Percentiles rank a stretch among this genome's conserved stretches.
Evolutionary conservation across 2,113 vertebrate species (phyloP).

Genomic region (Tetrax tetrax): DNA sequence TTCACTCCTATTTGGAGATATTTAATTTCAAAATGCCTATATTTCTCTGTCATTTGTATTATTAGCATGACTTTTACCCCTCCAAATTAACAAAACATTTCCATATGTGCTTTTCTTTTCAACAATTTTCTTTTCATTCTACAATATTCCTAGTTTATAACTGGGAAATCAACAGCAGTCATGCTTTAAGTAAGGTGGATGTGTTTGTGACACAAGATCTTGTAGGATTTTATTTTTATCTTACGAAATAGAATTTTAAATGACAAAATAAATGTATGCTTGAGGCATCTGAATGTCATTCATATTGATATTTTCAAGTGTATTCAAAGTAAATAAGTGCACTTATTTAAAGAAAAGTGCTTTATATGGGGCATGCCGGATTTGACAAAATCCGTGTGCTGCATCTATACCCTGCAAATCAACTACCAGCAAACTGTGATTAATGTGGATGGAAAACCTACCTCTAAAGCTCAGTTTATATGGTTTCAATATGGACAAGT

Average conservation of each 20-base stretch:
- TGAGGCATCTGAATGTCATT: background rate
- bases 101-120: background rate
- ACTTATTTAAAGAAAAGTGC: background rate
- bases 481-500: background rate
- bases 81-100: background rate
- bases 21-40: background rate
- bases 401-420: background rate
- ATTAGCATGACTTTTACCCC: fast-evolving
- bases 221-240: background rate
- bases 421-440: background rate
- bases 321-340: background rate
- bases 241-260: background rate
- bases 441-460: background rate
- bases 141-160: background rate
- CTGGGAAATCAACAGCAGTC: background rate
- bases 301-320: background rate
- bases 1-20: background rate
- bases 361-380: background rate
- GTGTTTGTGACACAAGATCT: background rate
- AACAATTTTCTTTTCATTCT: background rate
- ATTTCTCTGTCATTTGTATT: background rate
- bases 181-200: background rate
- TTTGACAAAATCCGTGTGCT: background rate
- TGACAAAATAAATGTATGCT: background rate
- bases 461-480: background rate